Percentiles rank a stretch among this genome's conserved stretches.
phyloP scores from a whole-genome alignment of 2,797 vertebrate genomes.

The Poecilia velifera region DNA sequence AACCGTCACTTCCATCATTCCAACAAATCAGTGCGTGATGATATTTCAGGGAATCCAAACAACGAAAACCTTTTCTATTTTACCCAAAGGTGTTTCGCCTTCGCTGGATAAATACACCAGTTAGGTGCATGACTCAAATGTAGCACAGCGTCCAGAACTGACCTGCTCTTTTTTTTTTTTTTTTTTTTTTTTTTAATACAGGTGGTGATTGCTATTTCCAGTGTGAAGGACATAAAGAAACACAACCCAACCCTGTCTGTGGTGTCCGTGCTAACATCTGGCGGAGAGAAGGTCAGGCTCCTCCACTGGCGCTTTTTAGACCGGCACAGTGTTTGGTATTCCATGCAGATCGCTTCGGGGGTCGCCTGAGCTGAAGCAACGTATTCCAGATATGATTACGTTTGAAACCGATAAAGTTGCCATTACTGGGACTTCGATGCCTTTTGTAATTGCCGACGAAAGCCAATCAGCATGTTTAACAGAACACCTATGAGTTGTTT shows the following conservation, averaged over 20 bases:
- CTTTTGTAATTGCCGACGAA: no score
- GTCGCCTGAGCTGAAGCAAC: neutral
- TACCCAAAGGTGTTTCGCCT: neutral
- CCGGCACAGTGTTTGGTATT: neutral
- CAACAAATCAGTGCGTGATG: neutral
- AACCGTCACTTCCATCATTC: neutral
- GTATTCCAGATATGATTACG: neutral
- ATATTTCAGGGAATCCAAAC: neutral
- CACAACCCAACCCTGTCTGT: slow-evolving; percentile 83
- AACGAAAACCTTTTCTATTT: neutral
- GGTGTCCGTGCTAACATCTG: slow-evolving; percentile 78
- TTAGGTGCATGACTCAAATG: neutral
- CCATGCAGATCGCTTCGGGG: neutral
- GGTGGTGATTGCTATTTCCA: slow-evolving; percentile 76
- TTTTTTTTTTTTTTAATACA: slow-evolving; percentile 40
- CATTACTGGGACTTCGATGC: neutral
- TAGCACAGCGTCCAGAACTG: neutral
- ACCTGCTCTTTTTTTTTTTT: neutral
- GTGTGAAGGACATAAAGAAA: slow-evolving; percentile 80
- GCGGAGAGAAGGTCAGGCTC: slow-evolving; percentile 84
- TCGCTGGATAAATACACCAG: neutral
- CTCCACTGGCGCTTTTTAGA: neutral
- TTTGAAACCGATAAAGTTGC: neutral
- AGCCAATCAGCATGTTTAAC: neutral
- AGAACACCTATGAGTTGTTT: neutral